Percentiles rank a stretch among this genome's conserved stretches.
Evolutionary conservation across 2,797 vertebrate species (phyloP).

Genomic region (Tokudaia tokunoshimensis): DNA sequence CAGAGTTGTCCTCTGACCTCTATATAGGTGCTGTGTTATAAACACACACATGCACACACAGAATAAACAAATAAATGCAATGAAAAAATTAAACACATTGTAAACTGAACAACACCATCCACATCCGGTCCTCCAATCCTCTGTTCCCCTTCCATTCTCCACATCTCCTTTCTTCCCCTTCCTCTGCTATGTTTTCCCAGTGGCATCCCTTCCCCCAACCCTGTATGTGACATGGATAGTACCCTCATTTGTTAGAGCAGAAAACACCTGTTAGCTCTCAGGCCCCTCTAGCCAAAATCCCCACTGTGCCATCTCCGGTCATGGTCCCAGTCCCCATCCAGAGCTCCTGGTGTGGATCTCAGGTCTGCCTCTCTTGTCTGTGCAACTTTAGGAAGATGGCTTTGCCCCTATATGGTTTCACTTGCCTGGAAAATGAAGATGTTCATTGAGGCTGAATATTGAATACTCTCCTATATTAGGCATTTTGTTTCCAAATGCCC

Average conservation of each 20-base stretch:
- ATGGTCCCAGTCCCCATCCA: not conserved
- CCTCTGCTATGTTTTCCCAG: not conserved
- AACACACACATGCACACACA: not conserved
- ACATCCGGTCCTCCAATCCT: not conserved
- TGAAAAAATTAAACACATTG: not conserved
- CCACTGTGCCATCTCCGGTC: rapidly evolving
- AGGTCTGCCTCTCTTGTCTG: not conserved
- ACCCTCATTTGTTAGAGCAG: not conserved
- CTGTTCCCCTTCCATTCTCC: not conserved
- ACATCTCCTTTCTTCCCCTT: not conserved
- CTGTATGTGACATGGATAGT: not conserved
- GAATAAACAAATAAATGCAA: not conserved
- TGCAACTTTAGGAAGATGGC: not conserved
- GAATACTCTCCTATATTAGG: not conserved
- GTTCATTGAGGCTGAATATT: not conserved
- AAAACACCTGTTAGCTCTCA: not conserved
- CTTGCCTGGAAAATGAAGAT: not conserved
- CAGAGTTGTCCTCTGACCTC: not conserved
- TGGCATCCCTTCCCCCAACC: not conserved
- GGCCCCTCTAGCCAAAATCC: not conserved
- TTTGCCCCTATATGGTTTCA: not conserved
- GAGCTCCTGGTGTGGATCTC: not conserved
- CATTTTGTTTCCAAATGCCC: not conserved
- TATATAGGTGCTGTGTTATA: not conserved
- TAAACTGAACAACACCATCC: not conserved